These are phyloP conservation scores for Arge pagana DNA, from an alignment of 2,888 invertebrate genomes.

Conservation along the genomic window DNA sequence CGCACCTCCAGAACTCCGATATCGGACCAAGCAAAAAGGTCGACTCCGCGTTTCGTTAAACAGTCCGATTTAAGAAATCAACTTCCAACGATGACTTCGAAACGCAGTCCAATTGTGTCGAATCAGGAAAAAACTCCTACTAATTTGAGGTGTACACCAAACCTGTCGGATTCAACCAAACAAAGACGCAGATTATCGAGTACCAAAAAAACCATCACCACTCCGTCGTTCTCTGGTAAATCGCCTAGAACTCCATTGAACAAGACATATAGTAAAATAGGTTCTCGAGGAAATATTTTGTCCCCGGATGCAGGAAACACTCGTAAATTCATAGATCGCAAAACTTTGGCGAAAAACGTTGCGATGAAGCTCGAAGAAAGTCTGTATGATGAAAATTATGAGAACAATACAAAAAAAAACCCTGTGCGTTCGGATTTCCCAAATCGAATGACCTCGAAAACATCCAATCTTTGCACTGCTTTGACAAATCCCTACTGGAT, in stretches of 20 bases:
- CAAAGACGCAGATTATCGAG: not conserved
- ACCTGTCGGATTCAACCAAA: constrained; percentile 7
- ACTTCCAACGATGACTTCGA: not conserved
- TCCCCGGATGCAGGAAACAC: constrained; percentile 21
- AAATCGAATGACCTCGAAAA: not conserved
- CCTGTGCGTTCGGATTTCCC: not conserved
- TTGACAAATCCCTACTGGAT: no score
- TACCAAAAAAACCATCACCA: not conserved
- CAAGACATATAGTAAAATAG: constrained; percentile 25
- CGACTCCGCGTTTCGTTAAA: not conserved
- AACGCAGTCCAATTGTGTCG: not conserved
- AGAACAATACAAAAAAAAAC: not conserved
- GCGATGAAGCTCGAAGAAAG: constrained; percentile 38
- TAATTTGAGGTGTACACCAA: no score
- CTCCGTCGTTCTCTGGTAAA: not conserved
- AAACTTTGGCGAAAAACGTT: constrained; percentile 27
- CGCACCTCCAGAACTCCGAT: not conserved
- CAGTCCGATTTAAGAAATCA: constrained; percentile 5
- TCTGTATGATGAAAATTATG: constrained; percentile 38
- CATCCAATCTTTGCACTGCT: not conserved
- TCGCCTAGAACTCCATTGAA: constrained; percentile 20
- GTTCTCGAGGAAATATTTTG: no score
- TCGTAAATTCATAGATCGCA: constrained; percentile 12
- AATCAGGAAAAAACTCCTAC: no score
- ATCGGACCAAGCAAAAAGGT: not conserved